Conservation (phyloP, 1,140 invertebrate genomes). For the Drosophila tani region DNA sequence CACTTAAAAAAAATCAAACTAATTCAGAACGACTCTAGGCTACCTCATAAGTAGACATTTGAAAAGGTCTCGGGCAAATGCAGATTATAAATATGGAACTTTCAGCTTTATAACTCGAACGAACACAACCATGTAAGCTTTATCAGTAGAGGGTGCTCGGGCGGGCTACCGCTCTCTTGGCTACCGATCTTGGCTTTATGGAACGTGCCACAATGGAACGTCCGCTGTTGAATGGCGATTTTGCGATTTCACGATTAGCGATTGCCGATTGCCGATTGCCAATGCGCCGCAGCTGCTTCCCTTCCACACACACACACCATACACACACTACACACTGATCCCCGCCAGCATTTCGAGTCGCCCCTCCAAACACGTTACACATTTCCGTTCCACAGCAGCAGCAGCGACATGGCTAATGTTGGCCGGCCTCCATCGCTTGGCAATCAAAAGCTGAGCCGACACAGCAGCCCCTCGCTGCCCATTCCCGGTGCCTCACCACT, state of each 20-base stretch:
- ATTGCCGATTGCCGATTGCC: slow-evolving; percentile 18
- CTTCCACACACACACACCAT: background rate
- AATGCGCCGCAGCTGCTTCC: slow-evolving; percentile 18
- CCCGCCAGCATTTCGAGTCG: background rate
- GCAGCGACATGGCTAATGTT: slow-evolving; percentile 17
- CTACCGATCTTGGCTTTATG: background rate
- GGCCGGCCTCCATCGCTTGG: slow-evolving; percentile 14
- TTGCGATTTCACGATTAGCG: slow-evolving; percentile 27
- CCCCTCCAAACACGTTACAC: slow-evolving; percentile 65
- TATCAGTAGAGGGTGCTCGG: slow-evolving; percentile 15
- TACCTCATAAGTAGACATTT: background rate
- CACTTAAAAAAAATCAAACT: no score
- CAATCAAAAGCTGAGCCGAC: slow-evolving; percentile 55
- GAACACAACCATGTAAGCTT: background rate
- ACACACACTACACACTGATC: no score
- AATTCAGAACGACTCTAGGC: background rate
- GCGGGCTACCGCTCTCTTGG: background rate
- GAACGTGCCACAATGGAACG: slow-evolving; percentile 54
- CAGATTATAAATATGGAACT: background rate
- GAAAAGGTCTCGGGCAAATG: background rate
- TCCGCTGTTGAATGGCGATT: slow-evolving; percentile 31
- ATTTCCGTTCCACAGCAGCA: slow-evolving; percentile 57
- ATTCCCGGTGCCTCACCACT: slow-evolving; percentile 4
- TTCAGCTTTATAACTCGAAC: background rate
- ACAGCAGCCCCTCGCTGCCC: background rate